These are phyloP conservation scores for Stramonita haemastoma DNA, from an alignment of 2,888 invertebrate genomes.

Conservation along the genomic window DNA sequence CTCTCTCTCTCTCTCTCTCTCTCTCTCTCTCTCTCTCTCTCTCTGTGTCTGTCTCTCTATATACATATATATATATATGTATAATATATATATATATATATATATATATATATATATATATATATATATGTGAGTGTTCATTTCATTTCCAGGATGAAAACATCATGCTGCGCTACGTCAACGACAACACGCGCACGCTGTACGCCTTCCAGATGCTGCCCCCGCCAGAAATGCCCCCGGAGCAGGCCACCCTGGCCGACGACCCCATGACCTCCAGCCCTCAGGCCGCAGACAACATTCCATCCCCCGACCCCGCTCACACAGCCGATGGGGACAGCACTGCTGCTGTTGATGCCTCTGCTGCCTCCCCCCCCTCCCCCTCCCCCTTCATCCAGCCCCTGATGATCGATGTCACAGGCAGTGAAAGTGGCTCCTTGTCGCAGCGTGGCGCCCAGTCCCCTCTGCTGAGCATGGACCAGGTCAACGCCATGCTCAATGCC, in stretches of 20 bases:
- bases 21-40: too few species aligned
- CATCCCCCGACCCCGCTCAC: background rate
- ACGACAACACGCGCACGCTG: constrained; percentile 77
- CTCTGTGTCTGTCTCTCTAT: too few species aligned
- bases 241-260: background rate
- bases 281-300: background rate
- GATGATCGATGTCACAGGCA: constrained; percentile 27
- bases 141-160: constrained; percentile 79
- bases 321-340: background rate
- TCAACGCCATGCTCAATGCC: background rate
- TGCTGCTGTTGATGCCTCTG: too few species aligned
- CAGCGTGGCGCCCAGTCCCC: constrained; percentile 55
- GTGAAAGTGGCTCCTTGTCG: constrained; percentile 46
- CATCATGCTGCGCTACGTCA: constrained; percentile 79
- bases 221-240: constrained; percentile 42
- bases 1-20: too few species aligned
- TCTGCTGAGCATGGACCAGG: background rate
- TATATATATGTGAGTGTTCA: too few species aligned
- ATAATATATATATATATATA: too few species aligned
- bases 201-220: constrained; percentile 76
- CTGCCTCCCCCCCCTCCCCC: background rate
- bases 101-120: too few species aligned
- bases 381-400: constrained; percentile 14
- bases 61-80: too few species aligned
- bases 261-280: constrained; percentile 3